Evolutionary conservation across 2,888 invertebrate genomes (phyloP).

Genomic region (Frankliniella intonsa): DNA sequence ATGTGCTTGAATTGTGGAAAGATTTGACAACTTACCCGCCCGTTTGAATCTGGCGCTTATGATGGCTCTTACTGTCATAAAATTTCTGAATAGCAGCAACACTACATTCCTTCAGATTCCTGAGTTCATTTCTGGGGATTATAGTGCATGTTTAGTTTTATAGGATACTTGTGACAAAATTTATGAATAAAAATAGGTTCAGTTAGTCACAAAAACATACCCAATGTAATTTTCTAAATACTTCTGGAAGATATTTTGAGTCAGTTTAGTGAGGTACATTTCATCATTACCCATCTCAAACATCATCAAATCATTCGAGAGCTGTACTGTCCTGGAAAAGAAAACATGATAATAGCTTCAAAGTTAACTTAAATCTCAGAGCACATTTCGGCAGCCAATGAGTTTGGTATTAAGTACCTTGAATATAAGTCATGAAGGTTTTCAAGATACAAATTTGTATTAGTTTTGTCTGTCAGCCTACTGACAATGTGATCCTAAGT

Average conservation of each 20-base stretch:
- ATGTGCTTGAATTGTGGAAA: not conserved
- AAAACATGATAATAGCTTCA: conserved; percentile 1
- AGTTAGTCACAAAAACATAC: conserved; percentile 44
- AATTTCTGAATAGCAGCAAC: conserved; percentile 72
- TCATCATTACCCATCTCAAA: conserved; percentile 77
- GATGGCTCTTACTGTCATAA: conserved; percentile 89
- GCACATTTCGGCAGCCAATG: not conserved
- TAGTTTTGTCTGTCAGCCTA: conserved; percentile 72
- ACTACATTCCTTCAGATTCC: conserved; percentile 73
- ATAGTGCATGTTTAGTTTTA: conserved; percentile 30
- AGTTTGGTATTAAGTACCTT: conserved; percentile 54
- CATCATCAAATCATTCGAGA: conserved; percentile 65
- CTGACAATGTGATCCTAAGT: conserved; percentile 72
- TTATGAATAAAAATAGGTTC: conserved; percentile 27
- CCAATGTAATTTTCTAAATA: conserved; percentile 74
- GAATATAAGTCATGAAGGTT: conserved; percentile 87
- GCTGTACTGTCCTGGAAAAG: conserved; percentile 62
- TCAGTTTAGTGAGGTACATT: conserved; percentile 69
- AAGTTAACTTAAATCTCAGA: too few species aligned
- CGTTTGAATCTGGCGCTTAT: conserved; percentile 86
- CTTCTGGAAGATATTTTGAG: conserved; percentile 73
- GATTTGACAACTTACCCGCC: conserved; percentile 60
- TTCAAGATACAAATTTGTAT: conserved; percentile 81
- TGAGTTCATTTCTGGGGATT: conserved; percentile 60
- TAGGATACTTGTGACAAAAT: not conserved